These are phyloP conservation scores for Phocoena phocoena DNA, from an alignment of 2,113 vertebrate species.

Conservation along the genomic window DNA sequence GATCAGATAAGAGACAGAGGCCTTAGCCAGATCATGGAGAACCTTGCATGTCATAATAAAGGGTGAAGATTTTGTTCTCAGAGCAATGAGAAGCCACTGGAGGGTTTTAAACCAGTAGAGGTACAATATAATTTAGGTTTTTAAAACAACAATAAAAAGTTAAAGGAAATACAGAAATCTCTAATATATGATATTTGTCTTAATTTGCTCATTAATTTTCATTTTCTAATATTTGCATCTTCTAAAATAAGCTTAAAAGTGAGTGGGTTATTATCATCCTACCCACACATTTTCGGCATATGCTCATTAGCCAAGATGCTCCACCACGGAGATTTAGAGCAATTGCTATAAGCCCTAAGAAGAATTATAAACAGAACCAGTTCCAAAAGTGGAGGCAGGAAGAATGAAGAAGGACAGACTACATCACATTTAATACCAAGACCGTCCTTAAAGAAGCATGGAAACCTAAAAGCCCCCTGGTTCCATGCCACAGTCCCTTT, in stretches of 20 bases:
- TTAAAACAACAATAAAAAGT: neutral
- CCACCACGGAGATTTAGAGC: conserved; percentile 36
- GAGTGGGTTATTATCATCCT: conserved; percentile 52
- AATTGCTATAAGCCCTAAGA: conserved; percentile 38
- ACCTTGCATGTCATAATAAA: neutral
- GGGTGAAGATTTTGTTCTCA: neutral
- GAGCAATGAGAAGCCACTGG: neutral
- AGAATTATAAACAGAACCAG: conserved; percentile 59
- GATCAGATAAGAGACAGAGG: neutral
- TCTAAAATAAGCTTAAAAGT: conserved; percentile 74
- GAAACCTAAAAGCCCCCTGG: neutral
- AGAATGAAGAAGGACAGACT: neutral
- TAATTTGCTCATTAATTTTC: conserved; percentile 69
- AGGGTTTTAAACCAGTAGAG: neutral
- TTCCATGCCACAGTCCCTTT: neutral
- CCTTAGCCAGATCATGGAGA: neutral
- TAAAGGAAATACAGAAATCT: neutral
- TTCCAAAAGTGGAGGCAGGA: conserved; percentile 47
- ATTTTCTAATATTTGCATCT: conserved; percentile 68
- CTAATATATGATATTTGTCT: conserved; percentile 37
- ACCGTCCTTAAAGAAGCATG: neutral
- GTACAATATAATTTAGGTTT: neutral
- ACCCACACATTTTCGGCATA: conserved; percentile 68
- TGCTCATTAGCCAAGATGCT: conserved; percentile 73
- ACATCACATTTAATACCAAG: neutral